Percentiles rank a stretch among this genome's conserved stretches.
phyloP scores from a whole-genome alignment of 2,888 invertebrate genomes.

The Pyrrhia umbra region DNA sequence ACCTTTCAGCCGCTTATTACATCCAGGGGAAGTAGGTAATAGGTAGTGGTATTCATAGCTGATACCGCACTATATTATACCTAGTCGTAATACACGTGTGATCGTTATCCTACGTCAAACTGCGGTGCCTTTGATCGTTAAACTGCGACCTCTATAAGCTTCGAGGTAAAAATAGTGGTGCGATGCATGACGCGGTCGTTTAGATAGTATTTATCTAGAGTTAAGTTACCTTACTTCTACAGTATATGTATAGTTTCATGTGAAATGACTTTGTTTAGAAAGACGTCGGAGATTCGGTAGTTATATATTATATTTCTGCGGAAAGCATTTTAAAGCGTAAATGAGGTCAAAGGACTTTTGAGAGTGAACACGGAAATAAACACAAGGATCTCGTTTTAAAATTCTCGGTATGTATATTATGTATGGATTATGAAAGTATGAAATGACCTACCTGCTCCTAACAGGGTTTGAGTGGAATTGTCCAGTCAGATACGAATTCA shows the following conservation, averaged over 20 bases:
- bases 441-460: no score
- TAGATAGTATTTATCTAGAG: conserved; percentile 58
- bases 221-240: conserved; percentile 18
- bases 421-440: neutral
- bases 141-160: conserved; percentile 58
- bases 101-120: conserved; percentile 59
- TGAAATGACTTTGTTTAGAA: neutral
- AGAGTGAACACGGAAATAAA: neutral
- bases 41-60: conserved; percentile 20
- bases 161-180: conserved; percentile 55
- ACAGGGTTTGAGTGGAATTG: no score
- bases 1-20: conserved; percentile 14
- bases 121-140: conserved; percentile 58
- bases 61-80: conserved; percentile 32
- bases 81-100: conserved; percentile 41
- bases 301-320: neutral
- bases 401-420: neutral
- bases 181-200: conserved; percentile 53
- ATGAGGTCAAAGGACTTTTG: neutral
- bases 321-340: neutral
- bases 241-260: conserved; percentile 8
- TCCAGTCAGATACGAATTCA: no score
- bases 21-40: conserved; percentile 17
- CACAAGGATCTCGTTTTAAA: neutral
- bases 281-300: neutral